Evolutionary conservation across 2,888 invertebrate species (phyloP).

Genomic region (Liopterus haemorrhoidalis): DNA sequence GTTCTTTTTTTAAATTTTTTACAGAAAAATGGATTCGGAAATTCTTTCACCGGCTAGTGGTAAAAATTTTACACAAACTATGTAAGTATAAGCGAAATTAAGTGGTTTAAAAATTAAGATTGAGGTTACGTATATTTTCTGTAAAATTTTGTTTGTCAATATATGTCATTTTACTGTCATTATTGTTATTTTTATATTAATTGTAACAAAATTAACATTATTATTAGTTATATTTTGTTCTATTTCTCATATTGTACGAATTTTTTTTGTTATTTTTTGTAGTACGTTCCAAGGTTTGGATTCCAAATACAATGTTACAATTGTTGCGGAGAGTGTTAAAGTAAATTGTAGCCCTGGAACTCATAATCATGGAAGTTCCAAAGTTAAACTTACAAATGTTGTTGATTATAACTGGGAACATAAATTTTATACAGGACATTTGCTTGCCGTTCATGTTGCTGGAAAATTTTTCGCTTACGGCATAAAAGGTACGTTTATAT

Average conservation of each 20-base stretch:
- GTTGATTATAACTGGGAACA: slow-evolving; percentile 93
- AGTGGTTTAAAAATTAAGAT: background rate
- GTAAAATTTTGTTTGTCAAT: too few species aligned
- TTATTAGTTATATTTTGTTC: background rate
- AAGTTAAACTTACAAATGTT: slow-evolving; percentile 82
- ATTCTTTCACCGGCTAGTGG: slow-evolving; percentile 12
- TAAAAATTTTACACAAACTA: slow-evolving; percentile 20
- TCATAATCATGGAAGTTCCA: slow-evolving; percentile 77
- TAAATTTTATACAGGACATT: slow-evolving; percentile 77
- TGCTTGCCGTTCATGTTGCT: slow-evolving; percentile 80
- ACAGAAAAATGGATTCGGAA: slow-evolving; percentile 19
- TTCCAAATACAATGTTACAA: slow-evolving; percentile 40
- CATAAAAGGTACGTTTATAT: slow-evolving; percentile 65
- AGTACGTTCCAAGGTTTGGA: slow-evolving; percentile 42
- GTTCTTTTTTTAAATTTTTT: background rate
- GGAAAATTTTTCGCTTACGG: slow-evolving; percentile 86
- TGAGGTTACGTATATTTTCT: too few species aligned
- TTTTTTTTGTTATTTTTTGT: slow-evolving; percentile 22
- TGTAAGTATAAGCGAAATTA: slow-evolving; percentile 13
- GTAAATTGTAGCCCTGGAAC: slow-evolving; percentile 65
- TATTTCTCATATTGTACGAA: background rate
- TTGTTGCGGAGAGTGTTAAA: slow-evolving; percentile 55
- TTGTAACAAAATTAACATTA: background rate
- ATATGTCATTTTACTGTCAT: too few species aligned
- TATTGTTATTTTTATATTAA: background rate